A percentile compares a stretch with the other conserved stretches of the same genome.
These are phyloP conservation scores for Solenopsis invicta DNA, from an alignment of 1,140 invertebrate genomes.

Conservation along the genomic window DNA sequence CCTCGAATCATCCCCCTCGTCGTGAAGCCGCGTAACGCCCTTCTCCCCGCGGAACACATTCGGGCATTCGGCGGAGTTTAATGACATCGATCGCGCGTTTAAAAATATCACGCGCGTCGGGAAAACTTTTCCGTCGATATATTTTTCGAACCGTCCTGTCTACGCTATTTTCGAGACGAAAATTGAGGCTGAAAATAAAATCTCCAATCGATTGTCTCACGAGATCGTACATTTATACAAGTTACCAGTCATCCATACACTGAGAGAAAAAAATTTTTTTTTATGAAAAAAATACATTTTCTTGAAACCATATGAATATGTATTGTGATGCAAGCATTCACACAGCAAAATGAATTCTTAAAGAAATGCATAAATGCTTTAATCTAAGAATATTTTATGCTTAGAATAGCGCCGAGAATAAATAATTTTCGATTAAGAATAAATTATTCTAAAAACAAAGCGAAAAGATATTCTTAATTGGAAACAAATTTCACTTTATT, in stretches of 20 bases:
- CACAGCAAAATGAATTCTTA: no score
- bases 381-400: no score
- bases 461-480: no score
- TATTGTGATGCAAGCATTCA: no score
- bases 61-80: background rate
- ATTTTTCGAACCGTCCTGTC: background rate
- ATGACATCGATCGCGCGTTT: slow-evolving; percentile 7
- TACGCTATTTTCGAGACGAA: background rate
- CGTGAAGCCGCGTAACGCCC: background rate
- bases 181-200: no score
- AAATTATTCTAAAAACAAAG: no score
- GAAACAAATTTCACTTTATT: no score
- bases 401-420: no score
- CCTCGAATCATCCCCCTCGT: background rate
- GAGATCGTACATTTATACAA: background rate
- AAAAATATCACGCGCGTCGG: background rate
- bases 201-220: background rate
- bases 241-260: background rate
- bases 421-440: no score
- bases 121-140: background rate
- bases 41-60: background rate
- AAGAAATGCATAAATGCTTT: no score
- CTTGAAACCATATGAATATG: no score
- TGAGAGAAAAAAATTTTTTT: no score
- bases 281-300: background rate